A percentile compares a stretch with the other conserved stretches of the same genome.
Conservation (phyloP, 2,888 invertebrate genomes). For the Trachelus troglodyta region DNA sequence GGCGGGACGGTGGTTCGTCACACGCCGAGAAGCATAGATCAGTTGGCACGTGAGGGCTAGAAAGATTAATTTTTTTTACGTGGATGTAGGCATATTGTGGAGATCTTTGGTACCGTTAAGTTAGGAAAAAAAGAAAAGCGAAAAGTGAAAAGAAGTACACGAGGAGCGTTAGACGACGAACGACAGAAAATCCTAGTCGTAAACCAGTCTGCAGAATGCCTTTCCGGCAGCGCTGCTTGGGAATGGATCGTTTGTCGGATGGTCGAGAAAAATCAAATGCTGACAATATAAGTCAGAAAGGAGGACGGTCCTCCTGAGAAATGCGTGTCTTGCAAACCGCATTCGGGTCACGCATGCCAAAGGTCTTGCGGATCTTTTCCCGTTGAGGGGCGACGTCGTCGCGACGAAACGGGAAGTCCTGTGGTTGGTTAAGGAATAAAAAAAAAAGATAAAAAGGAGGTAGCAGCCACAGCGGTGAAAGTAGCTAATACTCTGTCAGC, state of each 20-base stretch:
- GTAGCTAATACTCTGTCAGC: conserved; percentile 43
- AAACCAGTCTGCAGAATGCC: background rate
- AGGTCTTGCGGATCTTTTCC: conserved; percentile 12
- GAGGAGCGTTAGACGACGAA: background rate
- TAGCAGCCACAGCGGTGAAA: background rate
- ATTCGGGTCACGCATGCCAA: conserved; percentile 48
- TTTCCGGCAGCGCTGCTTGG: background rate
- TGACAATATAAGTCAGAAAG: conserved; percentile 6
- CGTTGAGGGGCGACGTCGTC: background rate
- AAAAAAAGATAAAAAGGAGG: conserved; percentile 5
- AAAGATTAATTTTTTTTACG: background rate
- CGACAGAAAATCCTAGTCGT: background rate
- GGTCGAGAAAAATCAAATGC: conserved; percentile 4
- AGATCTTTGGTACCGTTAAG: background rate
- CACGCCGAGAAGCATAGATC: background rate
- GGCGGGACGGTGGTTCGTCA: background rate
- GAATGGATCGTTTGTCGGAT: background rate
- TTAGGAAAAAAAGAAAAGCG: background rate
- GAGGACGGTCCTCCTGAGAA: conserved; percentile 2
- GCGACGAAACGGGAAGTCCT: background rate
- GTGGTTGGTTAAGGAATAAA: conserved; percentile 7
- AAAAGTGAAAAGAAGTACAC: background rate
- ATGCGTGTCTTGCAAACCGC: conserved; percentile 19
- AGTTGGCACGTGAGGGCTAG: background rate
- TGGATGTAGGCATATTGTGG: background rate